Evolutionary conservation across 2,113 vertebrate genomes (phyloP), one percentile per base, ranked within the genome.

Genomic region (Raja brachyura): DNA sequence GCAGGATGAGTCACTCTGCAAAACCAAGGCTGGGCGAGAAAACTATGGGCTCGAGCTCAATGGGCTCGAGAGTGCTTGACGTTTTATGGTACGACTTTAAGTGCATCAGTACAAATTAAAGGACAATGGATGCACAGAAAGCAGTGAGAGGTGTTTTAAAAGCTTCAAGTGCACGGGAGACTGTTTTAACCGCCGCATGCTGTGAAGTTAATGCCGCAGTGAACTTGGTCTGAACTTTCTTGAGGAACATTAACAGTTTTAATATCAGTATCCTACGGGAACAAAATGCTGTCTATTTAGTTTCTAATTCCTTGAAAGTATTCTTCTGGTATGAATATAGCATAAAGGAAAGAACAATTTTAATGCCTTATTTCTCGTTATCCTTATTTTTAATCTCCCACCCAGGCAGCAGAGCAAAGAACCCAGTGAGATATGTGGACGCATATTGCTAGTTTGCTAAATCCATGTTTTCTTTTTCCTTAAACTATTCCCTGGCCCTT

Each of bases 241-340:
- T 88, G 83, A n/a, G 61, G 13, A 31, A 88, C 0, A 59, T 88
- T 88, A 88, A 63, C 7, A 63, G 59, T 14, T 86, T 63, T 63
- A 88, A 63, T 88, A 66, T 66, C 28, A 63, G 14, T 31, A 88
- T 88, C 4, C 59, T n/a, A 16, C 11, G 63, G 59, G 83, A 66
- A 63, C 59, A 63, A 88, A 88, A 88, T 63, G 54, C 10, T 85
- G 59, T 85, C 81, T 59, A 66, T 88, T 86, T 88, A 31, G 31
- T 88, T 63, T 59, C 28, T 88, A 31, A 83, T 28, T 83, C 48
- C 20, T 83, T 83, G 8, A 25, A 59, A 88, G 59, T 63, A 88
- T 66, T n/a, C 59, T 88, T 63, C 83, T 16, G 25, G 48, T 83
- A 56, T 56, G 54, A 83, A 18, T 25, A 10, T 1, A 31, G 28